These are phyloP conservation scores for Netelia virgata DNA, from an alignment of 2,888 invertebrate genomes.

Conservation along the genomic window DNA sequence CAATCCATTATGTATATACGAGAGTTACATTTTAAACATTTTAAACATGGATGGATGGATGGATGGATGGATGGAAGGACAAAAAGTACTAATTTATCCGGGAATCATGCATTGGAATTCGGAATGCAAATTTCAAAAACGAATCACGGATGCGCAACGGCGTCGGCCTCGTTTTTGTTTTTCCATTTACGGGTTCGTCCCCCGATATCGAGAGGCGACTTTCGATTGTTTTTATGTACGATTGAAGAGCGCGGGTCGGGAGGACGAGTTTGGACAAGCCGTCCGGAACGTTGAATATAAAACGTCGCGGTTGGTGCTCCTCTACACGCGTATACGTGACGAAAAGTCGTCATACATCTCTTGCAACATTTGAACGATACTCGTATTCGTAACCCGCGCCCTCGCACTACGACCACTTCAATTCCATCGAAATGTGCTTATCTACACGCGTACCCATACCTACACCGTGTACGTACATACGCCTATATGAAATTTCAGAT, in stretches of 20 bases:
- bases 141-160: neutral
- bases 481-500: neutral
- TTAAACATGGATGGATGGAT: constrained; percentile 26
- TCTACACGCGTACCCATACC: neutral
- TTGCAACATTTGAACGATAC: constrained; percentile 3
- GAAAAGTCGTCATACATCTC: constrained; percentile 5
- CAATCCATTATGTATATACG: neutral
- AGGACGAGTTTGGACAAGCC: constrained; percentile 20
- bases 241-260: neutral
- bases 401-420: neutral
- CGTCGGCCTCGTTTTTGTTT: constrained; percentile 50
- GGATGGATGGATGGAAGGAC: constrained; percentile 16
- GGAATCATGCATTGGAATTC: constrained; percentile 13
- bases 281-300: constrained; percentile 59
- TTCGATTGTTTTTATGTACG: constrained; percentile 63
- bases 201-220: constrained; percentile 38
- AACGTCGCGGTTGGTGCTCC: constrained; percentile 45
- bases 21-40: constrained; percentile 28
- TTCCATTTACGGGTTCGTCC: constrained; percentile 46
- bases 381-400: neutral
- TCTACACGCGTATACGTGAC: constrained; percentile 35
- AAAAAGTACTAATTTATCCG: constrained; percentile 17
- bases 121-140: constrained; percentile 46
- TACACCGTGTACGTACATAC: neutral
- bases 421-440: constrained; percentile 30